These are phyloP conservation scores for Ophiodon elongatus DNA, from an alignment of 2,113 vertebrate species.

Conservation along the genomic window DNA sequence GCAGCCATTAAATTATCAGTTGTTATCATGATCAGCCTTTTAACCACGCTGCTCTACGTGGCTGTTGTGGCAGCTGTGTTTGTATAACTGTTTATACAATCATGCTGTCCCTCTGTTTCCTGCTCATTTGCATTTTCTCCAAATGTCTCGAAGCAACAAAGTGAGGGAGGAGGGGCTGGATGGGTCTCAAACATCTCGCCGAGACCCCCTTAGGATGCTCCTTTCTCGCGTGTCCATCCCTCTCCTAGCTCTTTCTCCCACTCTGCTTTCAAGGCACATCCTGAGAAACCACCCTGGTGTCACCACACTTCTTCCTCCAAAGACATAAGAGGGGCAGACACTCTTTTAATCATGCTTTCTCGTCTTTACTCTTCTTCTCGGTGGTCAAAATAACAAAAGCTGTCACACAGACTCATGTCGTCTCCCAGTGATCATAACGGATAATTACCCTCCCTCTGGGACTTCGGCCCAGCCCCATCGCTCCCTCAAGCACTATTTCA, in stretches of 20 bases:
- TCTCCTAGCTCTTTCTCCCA: constrained; percentile 47
- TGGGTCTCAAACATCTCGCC: constrained; percentile 64
- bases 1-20: constrained; percentile 80
- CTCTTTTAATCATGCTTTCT: constrained; percentile 79
- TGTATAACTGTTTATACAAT: constrained; percentile 76
- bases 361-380: constrained; percentile 64
- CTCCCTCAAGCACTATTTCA: constrained; percentile 76
- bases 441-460: constrained; percentile 83
- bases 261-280: constrained; percentile 75
- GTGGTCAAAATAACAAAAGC: constrained; percentile 83
- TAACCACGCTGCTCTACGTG: constrained; percentile 71
- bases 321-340: constrained; percentile 81
- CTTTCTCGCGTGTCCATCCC: constrained; percentile 70
- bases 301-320: constrained; percentile 76
- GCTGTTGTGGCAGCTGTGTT: constrained; percentile 69
- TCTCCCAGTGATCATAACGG: constrained; percentile 84
- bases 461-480: constrained; percentile 65
- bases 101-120: constrained; percentile 63
- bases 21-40: constrained; percentile 80
- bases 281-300: constrained; percentile 75
- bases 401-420: constrained; percentile 80
- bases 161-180: constrained; percentile 65
- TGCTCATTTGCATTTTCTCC: constrained; percentile 79
- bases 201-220: constrained; percentile 65
- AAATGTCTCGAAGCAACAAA: constrained; percentile 80